Evolutionary conservation across 1,140 invertebrate genomes (phyloP).

Genomic region (Drosophila mayri): DNA sequence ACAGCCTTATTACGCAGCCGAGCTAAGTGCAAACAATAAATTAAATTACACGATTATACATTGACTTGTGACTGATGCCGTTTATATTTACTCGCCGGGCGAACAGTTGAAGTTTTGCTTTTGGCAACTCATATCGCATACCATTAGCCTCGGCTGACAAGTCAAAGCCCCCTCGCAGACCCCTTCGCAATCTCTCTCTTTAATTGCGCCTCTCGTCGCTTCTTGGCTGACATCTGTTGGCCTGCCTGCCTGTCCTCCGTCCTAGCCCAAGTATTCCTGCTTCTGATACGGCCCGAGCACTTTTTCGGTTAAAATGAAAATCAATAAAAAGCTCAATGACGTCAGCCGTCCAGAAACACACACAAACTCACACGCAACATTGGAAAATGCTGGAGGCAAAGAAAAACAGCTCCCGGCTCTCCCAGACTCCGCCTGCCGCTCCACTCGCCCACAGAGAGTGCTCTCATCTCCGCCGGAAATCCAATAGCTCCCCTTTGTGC

Average conservation of each 20-base stretch:
- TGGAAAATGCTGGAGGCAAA: constrained; percentile 36
- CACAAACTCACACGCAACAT: constrained; percentile 23
- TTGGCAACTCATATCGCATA: not conserved
- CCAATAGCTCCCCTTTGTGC: constrained; percentile 43
- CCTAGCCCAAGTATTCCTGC: constrained; percentile 52
- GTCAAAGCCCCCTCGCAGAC: not conserved
- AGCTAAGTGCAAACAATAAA: constrained; percentile 34
- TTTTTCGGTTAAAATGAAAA: constrained; percentile 67
- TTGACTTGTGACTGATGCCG: constrained; percentile 19
- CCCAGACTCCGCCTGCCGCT: constrained; percentile 37
- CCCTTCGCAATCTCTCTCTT: constrained; percentile 2
- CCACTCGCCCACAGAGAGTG: constrained; percentile 5
- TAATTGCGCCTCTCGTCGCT: constrained; percentile 37
- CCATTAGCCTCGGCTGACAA: not conserved
- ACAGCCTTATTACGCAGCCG: constrained; percentile 28
- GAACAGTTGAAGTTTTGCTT: not conserved
- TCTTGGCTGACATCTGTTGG: constrained; percentile 54
- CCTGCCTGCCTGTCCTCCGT: constrained; percentile 39
- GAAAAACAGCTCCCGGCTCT: constrained; percentile 17
- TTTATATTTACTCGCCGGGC: constrained; percentile 6
- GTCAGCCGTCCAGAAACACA: constrained; percentile 60
- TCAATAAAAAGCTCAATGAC: constrained; percentile 85
- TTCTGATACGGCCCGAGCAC: constrained; percentile 6
- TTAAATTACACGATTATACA: constrained; percentile 38
- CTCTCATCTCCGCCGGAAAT: constrained; percentile 34